phyloP scores from a whole-genome alignment of 1,140 invertebrate genomes.

The Caenorhabditis briggsae region DNA sequence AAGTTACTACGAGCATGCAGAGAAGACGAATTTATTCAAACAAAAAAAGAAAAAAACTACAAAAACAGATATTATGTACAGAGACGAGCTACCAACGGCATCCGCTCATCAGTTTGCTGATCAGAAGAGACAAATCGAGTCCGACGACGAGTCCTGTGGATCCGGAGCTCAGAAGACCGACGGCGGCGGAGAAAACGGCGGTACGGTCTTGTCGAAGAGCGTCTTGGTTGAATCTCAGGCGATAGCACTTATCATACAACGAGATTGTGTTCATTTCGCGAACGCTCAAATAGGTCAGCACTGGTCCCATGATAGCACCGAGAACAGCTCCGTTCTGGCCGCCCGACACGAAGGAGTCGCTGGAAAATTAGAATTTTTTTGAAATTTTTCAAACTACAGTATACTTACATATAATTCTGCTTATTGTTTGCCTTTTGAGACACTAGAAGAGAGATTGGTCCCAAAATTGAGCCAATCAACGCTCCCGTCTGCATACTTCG shows the following conservation, averaged over 20 bases:
- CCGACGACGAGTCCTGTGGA: slow-evolving; percentile 63
- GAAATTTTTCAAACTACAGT: slow-evolving; percentile 6
- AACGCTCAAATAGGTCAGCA: slow-evolving; percentile 57
- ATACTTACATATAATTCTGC: not conserved
- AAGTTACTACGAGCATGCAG: no score
- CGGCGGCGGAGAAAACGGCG: slow-evolving; percentile 59
- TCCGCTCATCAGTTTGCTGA: slow-evolving; percentile 44
- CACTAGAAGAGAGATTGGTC: slow-evolving; percentile 21
- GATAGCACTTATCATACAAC: slow-evolving; percentile 66
- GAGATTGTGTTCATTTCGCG: slow-evolving; percentile 64
- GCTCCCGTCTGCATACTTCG: slow-evolving; percentile 64
- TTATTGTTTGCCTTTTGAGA: not conserved
- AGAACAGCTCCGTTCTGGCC: slow-evolving; percentile 58
- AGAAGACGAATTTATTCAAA: not conserved
- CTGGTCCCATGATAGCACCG: slow-evolving; percentile 62
- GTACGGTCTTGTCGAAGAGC: slow-evolving; percentile 61
- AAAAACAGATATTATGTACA: not conserved
- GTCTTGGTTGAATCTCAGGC: slow-evolving; percentile 60
- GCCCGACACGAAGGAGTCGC: slow-evolving; percentile 61
- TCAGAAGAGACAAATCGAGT: slow-evolving; percentile 59
- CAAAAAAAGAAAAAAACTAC: not conserved
- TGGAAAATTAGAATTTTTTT: slow-evolving; percentile 11
- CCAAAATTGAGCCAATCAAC: slow-evolving; percentile 56
- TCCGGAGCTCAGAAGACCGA: slow-evolving; percentile 59
- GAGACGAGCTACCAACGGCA: not conserved